These are phyloP conservation scores for Thereva nobilitata DNA, from an alignment of 2,888 invertebrate species.

Conservation along the genomic window DNA sequence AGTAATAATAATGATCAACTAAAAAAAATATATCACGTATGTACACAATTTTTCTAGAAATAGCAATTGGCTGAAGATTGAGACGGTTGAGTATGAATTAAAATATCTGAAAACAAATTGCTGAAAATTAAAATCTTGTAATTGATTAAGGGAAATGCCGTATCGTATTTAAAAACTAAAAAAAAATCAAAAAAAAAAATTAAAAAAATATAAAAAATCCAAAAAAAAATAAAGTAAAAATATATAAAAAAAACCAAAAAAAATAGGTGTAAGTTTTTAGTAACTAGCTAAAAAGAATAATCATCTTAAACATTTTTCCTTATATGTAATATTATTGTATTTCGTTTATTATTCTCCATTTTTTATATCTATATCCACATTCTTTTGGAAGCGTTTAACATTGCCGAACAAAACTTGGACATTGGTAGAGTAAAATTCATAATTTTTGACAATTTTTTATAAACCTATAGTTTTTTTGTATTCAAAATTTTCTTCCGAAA, in stretches of 20 bases:
- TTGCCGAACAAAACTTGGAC: too few species aligned
- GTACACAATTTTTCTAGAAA: conserved; percentile 2
- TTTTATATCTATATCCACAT: too few species aligned
- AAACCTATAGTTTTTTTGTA: too few species aligned
- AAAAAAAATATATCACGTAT: conserved; percentile 18
- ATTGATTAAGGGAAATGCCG: conserved; percentile 43
- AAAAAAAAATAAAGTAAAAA: conserved; percentile 24
- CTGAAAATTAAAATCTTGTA: conserved; percentile 12
- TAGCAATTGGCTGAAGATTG: conserved; percentile 24
- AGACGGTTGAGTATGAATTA: conserved; percentile 15
- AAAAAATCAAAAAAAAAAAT: conserved; percentile 40
- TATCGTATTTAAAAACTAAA: conserved; percentile 42
- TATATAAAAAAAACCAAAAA: conserved; percentile 30
- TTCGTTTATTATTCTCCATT: background rate
- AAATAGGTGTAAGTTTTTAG: conserved; percentile 5
- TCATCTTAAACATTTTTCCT: background rate
- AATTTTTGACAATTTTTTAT: too few species aligned
- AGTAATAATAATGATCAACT: conserved; percentile 14
- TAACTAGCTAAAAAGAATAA: background rate
- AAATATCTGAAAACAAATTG: background rate
- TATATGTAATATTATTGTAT: background rate
- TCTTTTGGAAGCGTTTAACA: too few species aligned
- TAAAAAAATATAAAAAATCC: conserved; percentile 40
- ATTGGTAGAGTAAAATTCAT: too few species aligned
- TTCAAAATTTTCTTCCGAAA: too few species aligned